Conservation (phyloP, 2,888 invertebrate genomes). For the Diarsia brunnea region DNA sequence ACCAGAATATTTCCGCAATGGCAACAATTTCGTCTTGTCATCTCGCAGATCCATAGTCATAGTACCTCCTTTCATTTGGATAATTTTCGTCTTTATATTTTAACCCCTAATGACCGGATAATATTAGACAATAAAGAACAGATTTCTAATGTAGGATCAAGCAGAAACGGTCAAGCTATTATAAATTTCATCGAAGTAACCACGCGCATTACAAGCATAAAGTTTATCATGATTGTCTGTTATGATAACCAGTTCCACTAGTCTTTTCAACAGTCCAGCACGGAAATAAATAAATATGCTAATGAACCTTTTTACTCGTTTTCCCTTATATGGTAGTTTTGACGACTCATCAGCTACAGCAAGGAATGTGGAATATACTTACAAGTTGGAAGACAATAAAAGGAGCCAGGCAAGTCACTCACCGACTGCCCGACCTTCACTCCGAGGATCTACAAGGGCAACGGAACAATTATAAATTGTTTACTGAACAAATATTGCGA, state of each 20-base stretch:
- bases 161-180: not conserved
- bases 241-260: constrained; percentile 18
- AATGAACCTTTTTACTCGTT: constrained; percentile 17
- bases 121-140: too few species aligned
- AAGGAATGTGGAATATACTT: constrained; percentile 64
- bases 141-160: too few species aligned
- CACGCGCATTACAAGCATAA: not conserved
- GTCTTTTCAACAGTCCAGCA: constrained; percentile 6
- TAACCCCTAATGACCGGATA: too few species aligned
- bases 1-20: too few species aligned
- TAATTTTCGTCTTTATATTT: too few species aligned
- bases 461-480: constrained; percentile 13
- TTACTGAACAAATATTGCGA: constrained; percentile 32
- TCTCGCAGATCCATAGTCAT: too few species aligned
- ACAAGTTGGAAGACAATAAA: constrained; percentile 51
- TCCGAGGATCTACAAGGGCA: constrained; percentile 47
- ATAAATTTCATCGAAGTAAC: not conserved
- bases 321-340: constrained; percentile 10
- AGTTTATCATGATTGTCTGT: not conserved
- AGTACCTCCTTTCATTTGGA: too few species aligned
- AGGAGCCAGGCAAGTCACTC: constrained; percentile 33
- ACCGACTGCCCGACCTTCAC: constrained; percentile 49
- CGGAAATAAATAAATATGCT: constrained; percentile 54
- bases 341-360: constrained; percentile 30
- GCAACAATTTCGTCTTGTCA: too few species aligned